phyloP scores from a whole-genome alignment of 2,113 vertebrate species.

The Campylomormyrus numenius region DNA sequence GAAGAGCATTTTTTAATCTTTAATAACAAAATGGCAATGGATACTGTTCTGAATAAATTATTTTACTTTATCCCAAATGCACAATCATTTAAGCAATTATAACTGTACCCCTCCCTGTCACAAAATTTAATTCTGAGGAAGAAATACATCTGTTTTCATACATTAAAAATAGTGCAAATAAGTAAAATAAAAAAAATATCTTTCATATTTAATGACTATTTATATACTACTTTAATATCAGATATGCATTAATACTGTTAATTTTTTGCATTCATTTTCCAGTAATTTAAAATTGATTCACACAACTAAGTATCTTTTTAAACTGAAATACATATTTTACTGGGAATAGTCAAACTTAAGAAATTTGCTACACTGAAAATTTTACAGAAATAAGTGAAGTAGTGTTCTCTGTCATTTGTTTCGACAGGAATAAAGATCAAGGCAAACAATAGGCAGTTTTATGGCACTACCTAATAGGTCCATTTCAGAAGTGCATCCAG shows the following conservation, averaged over 20 bases:
- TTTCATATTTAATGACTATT: neutral
- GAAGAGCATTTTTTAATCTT: neutral
- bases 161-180: neutral
- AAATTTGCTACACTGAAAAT: neutral
- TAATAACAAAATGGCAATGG: neutral
- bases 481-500: neutral
- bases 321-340: neutral
- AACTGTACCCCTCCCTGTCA: neutral
- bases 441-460: neutral
- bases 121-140: neutral
- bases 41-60: neutral
- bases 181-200: neutral
- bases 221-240: neutral
- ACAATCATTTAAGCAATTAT: neutral
- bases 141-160: neutral
- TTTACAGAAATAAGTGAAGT: neutral
- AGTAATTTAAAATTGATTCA: neutral
- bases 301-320: neutral
- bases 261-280: neutral
- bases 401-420: neutral
- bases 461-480: neutral
- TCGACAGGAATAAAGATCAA: neutral
- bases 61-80: neutral
- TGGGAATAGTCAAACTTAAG: neutral
- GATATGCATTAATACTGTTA: neutral